These are phyloP conservation scores for Amblyteles armatorius DNA, from an alignment of 2,888 invertebrate species.

Conservation along the genomic window DNA sequence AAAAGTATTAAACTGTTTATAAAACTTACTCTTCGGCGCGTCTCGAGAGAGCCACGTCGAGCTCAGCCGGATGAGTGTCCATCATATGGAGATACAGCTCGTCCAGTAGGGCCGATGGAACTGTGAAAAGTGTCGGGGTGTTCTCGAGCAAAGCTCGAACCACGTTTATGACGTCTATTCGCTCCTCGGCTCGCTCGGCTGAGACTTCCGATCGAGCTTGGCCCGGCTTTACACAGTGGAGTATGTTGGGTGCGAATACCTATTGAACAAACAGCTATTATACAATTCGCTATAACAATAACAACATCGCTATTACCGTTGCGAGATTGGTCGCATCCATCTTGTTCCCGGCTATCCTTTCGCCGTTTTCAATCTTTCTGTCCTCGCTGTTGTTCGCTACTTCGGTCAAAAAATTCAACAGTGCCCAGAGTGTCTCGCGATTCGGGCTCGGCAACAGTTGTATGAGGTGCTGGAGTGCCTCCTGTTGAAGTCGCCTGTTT, in stretches of 20 bases:
- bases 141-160: slow-evolving; percentile 92
- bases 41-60: slow-evolving; percentile 87
- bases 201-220: slow-evolving; percentile 85
- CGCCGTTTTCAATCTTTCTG: slow-evolving; percentile 86
- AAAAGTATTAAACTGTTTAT: background rate
- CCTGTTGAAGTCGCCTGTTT: slow-evolving; percentile 92
- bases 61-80: slow-evolving; percentile 92
- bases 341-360: slow-evolving; percentile 92
- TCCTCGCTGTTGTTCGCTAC: slow-evolving; percentile 91
- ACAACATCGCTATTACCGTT: slow-evolving; percentile 85
- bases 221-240: slow-evolving; percentile 91
- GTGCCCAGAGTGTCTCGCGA: slow-evolving; percentile 94
- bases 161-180: slow-evolving; percentile 96
- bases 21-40: slow-evolving; percentile 84
- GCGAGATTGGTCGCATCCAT: slow-evolving; percentile 97
- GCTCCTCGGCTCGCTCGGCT: slow-evolving; percentile 91
- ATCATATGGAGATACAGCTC: slow-evolving; percentile 94
- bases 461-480: slow-evolving; percentile 93
- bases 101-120: slow-evolving; percentile 93
- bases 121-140: slow-evolving; percentile 90
- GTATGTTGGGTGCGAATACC: slow-evolving; percentile 96
- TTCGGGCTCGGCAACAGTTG: slow-evolving; percentile 94
- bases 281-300: background rate
- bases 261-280: slow-evolving; percentile 54
- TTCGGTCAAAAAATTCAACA: slow-evolving; percentile 93